These are phyloP conservation scores for Rotaria sp. DNA, from an alignment of 2,888 invertebrate genomes.

Conservation along the genomic window DNA sequence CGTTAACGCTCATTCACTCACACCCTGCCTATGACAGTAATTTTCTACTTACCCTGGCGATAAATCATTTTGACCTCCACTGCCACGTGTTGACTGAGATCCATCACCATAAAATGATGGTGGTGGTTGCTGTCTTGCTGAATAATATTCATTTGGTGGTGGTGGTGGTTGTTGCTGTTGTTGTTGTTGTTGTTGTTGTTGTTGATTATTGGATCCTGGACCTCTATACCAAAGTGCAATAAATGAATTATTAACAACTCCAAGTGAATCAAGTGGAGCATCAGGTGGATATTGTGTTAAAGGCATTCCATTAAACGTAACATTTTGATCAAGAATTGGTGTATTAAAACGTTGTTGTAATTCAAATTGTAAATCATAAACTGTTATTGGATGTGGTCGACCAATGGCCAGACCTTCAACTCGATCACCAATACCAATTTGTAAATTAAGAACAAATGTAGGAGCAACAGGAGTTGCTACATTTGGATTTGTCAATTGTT, in stretches of 20 bases:
- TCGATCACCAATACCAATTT: constrained; percentile 1
- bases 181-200: constrained; percentile 21
- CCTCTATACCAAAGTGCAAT: constrained; percentile 33
- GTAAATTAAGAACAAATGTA: constrained; percentile 1
- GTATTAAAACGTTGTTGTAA: constrained; percentile 34
- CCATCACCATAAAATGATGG: neutral
- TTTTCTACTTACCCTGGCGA: neutral
- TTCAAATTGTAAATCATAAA: constrained; percentile 33
- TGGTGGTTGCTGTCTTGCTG: neutral
- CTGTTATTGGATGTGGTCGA: constrained; percentile 19
- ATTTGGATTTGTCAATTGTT: neutral
- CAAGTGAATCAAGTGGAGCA: constrained; percentile 35
- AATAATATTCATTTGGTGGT: neutral
- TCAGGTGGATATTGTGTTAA: constrained; percentile 34
- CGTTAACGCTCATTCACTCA: too few species aligned
- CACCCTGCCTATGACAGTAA: too few species aligned
- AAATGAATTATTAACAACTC: constrained; percentile 36
- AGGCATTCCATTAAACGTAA: constrained; percentile 29
- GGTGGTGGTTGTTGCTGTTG: constrained; percentile 21
- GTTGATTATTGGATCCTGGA: constrained; percentile 2
- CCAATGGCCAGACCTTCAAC: constrained; percentile 6
- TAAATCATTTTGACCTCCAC: neutral
- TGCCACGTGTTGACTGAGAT: neutral
- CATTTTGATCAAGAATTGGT: constrained; percentile 30
- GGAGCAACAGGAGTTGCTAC: neutral